phyloP scores from a whole-genome alignment of 2,888 invertebrate species.

The Melolontha melolontha region DNA sequence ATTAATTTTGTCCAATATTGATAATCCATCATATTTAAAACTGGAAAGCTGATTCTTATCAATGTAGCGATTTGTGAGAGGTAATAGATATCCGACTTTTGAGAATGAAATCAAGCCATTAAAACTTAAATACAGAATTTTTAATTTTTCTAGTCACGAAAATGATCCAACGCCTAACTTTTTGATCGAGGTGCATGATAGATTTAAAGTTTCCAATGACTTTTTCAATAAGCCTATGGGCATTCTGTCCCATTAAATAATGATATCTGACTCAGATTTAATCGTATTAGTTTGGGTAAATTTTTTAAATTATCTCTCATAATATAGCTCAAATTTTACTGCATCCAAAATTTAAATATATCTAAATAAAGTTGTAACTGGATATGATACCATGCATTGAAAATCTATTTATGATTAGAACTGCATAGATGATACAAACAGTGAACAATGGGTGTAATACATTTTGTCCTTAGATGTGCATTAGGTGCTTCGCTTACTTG shows the following conservation, averaged over 20 bases:
- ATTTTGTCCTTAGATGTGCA: too few species aligned
- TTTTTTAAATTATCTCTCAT: neutral
- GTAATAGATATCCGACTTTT: neutral
- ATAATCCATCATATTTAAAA: conserved; percentile 2
- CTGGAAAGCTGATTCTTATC: conserved; percentile 12
- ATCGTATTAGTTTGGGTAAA: neutral
- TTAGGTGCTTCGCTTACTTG: too few species aligned
- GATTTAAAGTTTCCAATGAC: conserved; percentile 5
- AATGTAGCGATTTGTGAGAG: conserved; percentile 4
- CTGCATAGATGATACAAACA: too few species aligned
- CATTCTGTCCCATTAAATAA: conserved; percentile 15
- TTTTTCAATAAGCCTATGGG: conserved; percentile 3
- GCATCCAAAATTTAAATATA: too few species aligned
- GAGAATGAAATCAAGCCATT: conserved; percentile 20
- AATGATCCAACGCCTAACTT: conserved; percentile 25
- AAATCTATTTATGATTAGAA: too few species aligned
- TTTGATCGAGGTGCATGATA: conserved; percentile 24
- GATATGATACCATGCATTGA: too few species aligned
- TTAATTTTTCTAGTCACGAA: conserved; percentile 4
- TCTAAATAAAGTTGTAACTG: too few species aligned
- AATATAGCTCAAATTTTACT: too few species aligned
- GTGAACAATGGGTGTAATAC: too few species aligned
- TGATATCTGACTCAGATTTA: conserved; percentile 15
- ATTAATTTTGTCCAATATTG: neutral
- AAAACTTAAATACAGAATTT: conserved; percentile 17